Conservation (phyloP, 2,888 invertebrate species). For the Stenodema calcarata region DNA sequence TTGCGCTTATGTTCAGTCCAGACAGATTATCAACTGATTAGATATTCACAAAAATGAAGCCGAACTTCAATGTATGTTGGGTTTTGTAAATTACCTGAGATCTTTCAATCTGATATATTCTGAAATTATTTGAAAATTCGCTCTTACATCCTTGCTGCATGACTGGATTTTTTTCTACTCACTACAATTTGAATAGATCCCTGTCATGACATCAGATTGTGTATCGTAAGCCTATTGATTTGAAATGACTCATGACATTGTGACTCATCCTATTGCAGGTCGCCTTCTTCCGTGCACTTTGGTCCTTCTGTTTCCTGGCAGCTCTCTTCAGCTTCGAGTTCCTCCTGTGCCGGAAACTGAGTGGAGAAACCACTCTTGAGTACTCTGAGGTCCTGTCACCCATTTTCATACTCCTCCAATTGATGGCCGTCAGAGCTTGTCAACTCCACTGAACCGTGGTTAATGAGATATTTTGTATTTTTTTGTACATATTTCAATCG, state of each 20-base stretch:
- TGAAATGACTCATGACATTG: slow-evolving; percentile 60
- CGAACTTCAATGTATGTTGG: too few species aligned
- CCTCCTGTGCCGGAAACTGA: slow-evolving; percentile 84
- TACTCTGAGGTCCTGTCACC: slow-evolving; percentile 93
- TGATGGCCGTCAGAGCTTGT: slow-evolving; percentile 91
- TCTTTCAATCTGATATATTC: too few species aligned
- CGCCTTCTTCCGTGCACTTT: slow-evolving; percentile 58
- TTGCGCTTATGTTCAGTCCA: too few species aligned
- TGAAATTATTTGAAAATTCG: too few species aligned
- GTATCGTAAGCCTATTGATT: too few species aligned
- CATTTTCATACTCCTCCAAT: slow-evolving; percentile 85
- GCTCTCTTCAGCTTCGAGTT: slow-evolving; percentile 90
- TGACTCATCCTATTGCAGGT: slow-evolving; percentile 64
- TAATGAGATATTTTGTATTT: neutral
- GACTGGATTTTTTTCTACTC: too few species aligned
- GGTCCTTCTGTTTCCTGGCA: slow-evolving; percentile 68
- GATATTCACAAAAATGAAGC: too few species aligned
- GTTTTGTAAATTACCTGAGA: too few species aligned
- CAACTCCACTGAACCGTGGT: slow-evolving; percentile 71
- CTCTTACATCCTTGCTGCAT: too few species aligned
- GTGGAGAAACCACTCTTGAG: slow-evolving; percentile 80
- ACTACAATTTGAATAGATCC: too few species aligned
- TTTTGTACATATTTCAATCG: neutral
- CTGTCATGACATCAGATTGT: too few species aligned
- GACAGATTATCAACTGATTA: too few species aligned